These are phyloP conservation scores for Drosophila limbata DNA, from an alignment of 2,888 invertebrate species.

Conservation along the genomic window DNA sequence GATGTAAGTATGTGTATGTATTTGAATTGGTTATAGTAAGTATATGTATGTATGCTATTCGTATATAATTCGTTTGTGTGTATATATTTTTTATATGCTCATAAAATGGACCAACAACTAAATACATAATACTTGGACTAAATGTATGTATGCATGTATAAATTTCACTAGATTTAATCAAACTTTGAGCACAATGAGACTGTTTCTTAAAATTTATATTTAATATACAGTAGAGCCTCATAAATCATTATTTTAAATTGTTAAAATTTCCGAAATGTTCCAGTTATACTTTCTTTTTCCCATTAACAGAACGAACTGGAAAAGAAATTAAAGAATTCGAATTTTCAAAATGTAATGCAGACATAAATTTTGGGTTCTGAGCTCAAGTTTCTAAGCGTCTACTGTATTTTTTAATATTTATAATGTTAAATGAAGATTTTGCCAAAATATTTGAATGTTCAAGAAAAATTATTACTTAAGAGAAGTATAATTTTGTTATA, in stretches of 20 bases:
- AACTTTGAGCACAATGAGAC: conserved; percentile 36
- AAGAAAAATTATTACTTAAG: no score
- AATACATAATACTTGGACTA: conserved; percentile 74
- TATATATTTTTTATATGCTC: conserved; percentile 56
- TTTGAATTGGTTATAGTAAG: conserved; percentile 29
- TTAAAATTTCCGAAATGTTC: no score
- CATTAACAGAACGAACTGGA: no score
- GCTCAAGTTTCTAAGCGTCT: no score
- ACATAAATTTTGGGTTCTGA: background rate
- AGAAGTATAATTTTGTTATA: no score
- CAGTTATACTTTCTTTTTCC: no score
- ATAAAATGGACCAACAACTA: conserved; percentile 81
- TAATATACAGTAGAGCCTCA: background rate
- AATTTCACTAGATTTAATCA: conserved; percentile 48
- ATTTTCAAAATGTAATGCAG: no score
- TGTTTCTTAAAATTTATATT: conserved; percentile 6
- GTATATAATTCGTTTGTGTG: conserved; percentile 49
- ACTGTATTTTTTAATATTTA: no score
- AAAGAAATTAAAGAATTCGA: no score
- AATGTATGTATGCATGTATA: conserved; percentile 46
- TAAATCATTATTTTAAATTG: background rate
- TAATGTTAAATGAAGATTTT: no score
- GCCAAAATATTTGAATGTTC: no score
- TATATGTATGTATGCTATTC: conserved; percentile 42
- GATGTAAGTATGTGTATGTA: conserved; percentile 38